Evolutionary conservation across 2,113 vertebrate genomes (phyloP).

Genomic region (Prochilodus magdalenae): DNA sequence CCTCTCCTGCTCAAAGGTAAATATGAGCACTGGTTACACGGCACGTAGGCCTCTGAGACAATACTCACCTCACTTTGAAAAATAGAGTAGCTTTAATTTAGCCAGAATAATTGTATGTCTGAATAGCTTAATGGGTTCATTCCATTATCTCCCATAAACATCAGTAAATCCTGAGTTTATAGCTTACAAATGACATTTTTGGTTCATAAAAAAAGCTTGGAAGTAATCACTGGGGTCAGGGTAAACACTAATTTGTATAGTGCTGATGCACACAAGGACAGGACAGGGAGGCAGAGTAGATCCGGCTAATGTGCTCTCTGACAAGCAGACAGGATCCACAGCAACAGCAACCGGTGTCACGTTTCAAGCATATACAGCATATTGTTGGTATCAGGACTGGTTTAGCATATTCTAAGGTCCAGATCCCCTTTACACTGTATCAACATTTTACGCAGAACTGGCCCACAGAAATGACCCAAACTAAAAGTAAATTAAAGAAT

Average conservation of each 20-base stretch:
- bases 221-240: background rate
- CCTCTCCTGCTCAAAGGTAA: constrained; percentile 35
- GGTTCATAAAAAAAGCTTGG: background rate
- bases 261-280: background rate
- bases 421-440: too few relatives aligned
- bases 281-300: background rate
- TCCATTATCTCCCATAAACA: background rate
- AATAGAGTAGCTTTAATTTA: background rate
- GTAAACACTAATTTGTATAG: background rate
- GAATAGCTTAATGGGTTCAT: background rate
- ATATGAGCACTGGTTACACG: background rate
- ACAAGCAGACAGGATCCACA: background rate
- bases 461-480: too few relatives aligned
- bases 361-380: too few relatives aligned
- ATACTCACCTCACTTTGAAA: background rate
- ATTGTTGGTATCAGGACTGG: too few relatives aligned
- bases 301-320: background rate
- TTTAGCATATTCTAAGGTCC: too few relatives aligned
- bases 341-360: too few relatives aligned
- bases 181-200: background rate
- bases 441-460: too few relatives aligned
- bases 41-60: constrained; percentile 29
- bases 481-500: too few relatives aligned
- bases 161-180: background rate
- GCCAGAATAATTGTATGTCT: background rate